Percentiles rank a stretch among this genome's conserved stretches.
Evolutionary conservation across 1,140 invertebrate genomes (phyloP).

Genomic region (Eupristina koningsbergeri): DNA sequence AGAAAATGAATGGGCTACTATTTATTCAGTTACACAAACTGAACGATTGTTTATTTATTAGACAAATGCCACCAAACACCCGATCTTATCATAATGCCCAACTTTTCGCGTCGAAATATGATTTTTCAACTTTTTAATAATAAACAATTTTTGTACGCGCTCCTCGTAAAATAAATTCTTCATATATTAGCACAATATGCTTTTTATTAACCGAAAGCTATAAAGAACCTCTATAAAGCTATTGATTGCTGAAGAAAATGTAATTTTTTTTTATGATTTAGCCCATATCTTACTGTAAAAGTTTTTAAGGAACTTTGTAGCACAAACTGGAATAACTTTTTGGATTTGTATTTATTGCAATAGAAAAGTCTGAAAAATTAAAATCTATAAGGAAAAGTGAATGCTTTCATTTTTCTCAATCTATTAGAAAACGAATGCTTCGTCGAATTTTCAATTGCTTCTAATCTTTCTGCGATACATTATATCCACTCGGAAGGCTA

Average conservation of each 20-base stretch:
- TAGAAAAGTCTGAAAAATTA: neutral
- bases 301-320: neutral
- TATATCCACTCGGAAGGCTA: too few species aligned
- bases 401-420: neutral
- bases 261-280: neutral
- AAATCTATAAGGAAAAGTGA: constrained; percentile 25
- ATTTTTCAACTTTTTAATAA: neutral
- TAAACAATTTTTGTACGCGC: neutral
- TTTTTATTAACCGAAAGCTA: constrained; percentile 1
- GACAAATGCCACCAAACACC: too few species aligned
- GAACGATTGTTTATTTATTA: neutral
- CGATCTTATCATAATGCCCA: too few species aligned
- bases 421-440: neutral
- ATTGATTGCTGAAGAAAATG: neutral
- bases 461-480: too few species aligned
- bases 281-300: neutral
- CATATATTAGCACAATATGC: neutral
- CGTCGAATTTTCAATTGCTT: neutral
- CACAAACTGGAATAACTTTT: neutral
- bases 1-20: neutral
- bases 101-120: neutral
- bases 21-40: constrained; percentile 15
- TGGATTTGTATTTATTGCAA: neutral
- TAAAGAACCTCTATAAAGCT: constrained; percentile 6
- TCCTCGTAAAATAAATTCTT: too few species aligned